Conservation (phyloP, 2,797 vertebrate species). For the Merluccius polli region DNA sequence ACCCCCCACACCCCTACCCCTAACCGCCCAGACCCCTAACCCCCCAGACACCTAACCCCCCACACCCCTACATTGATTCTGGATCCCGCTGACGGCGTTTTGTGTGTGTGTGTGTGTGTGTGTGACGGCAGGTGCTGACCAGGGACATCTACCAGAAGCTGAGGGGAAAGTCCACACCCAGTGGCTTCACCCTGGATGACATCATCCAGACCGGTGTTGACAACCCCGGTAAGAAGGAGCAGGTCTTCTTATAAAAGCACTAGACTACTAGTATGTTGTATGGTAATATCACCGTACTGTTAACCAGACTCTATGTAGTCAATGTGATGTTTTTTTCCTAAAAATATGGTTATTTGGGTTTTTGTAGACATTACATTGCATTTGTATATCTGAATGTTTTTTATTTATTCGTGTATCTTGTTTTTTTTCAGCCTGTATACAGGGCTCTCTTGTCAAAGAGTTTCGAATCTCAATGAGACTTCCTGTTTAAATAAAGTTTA, state of each 20-base stretch:
- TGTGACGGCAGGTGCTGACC: conserved; percentile 65
- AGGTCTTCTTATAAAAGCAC: background rate
- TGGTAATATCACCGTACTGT: background rate
- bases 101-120: background rate
- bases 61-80: background rate
- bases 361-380: background rate
- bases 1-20: no score
- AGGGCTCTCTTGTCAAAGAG: background rate
- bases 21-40: no score
- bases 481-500: background rate
- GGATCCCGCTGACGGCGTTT: background rate
- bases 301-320: background rate
- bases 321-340: background rate
- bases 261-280: background rate
- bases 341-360: background rate
- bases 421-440: background rate
- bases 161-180: conserved; percentile 86
- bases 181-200: conserved; percentile 90
- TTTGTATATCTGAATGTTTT: background rate
- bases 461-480: no score
- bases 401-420: no score
- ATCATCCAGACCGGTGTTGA: conserved; percentile 90
- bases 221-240: conserved; percentile 80
- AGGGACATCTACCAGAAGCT: conserved; percentile 82
- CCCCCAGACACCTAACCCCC: no score